Conservation (phyloP, 2,888 invertebrate genomes). For the Allacma fusca region DNA sequence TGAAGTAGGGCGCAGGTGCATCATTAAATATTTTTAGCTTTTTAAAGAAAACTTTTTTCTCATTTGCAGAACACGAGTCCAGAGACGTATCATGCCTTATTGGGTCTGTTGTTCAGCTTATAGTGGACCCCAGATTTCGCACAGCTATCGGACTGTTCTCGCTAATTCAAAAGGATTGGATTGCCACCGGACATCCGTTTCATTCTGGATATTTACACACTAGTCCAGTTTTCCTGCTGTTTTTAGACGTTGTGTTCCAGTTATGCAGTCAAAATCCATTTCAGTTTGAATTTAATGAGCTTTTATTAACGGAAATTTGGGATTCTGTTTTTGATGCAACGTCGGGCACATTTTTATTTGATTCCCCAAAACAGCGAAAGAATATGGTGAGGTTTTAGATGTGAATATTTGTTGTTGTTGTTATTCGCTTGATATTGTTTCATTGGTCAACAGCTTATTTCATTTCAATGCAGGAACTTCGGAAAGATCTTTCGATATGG, state of each 20-base stretch:
- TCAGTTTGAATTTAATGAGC: slow-evolving; percentile 90
- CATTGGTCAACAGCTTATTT: too few species aligned
- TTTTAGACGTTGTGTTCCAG: slow-evolving; percentile 94
- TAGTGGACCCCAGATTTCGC: slow-evolving; percentile 84
- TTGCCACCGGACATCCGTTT: slow-evolving; percentile 90
- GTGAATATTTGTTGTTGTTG: too few species aligned
- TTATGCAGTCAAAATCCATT: slow-evolving; percentile 85
- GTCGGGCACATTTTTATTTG: slow-evolving; percentile 59
- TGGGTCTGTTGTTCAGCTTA: slow-evolving; percentile 84
- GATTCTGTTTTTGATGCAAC: slow-evolving; percentile 67
- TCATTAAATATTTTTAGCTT: too few species aligned
- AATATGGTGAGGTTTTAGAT: slow-evolving; percentile 37
- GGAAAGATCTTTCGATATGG: slow-evolving; percentile 56
- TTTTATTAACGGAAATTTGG: slow-evolving; percentile 90
- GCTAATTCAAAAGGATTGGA: slow-evolving; percentile 93
- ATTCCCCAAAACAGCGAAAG: slow-evolving; percentile 49
- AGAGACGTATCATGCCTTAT: slow-evolving; percentile 88
- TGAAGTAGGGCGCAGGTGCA: too few species aligned
- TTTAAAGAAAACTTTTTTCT: slow-evolving; percentile 37
- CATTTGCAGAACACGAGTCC: slow-evolving; percentile 74
- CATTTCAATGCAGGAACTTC: slow-evolving; percentile 55
- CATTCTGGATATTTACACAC: slow-evolving; percentile 62
- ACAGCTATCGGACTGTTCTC: slow-evolving; percentile 88
- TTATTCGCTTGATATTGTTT: too few species aligned
- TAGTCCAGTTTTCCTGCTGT: slow-evolving; percentile 83